Conservation (phyloP, 1,140 invertebrate genomes). For the Drosophila nigrodunni region DNA sequence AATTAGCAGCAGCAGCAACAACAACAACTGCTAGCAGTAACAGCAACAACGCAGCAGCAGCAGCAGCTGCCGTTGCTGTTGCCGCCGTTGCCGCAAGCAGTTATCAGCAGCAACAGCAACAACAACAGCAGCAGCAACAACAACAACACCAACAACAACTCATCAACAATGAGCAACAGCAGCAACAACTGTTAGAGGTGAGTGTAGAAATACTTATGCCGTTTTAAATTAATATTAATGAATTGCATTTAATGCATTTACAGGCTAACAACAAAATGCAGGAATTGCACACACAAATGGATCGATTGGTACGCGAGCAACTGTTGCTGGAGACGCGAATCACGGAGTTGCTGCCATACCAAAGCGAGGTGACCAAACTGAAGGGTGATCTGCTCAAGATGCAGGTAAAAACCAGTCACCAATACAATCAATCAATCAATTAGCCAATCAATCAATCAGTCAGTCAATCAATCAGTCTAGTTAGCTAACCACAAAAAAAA, state of each 20-base stretch:
- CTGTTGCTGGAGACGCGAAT: conserved; percentile 85
- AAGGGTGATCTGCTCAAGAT: conserved; percentile 85
- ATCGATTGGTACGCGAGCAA: conserved; percentile 85
- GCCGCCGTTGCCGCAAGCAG: conserved; percentile 67
- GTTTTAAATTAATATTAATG: neutral
- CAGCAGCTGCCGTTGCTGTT: conserved; percentile 61
- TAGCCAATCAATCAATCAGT: conserved; percentile 9
- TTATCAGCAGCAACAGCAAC: conserved; percentile 66
- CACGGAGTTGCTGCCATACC: conserved; percentile 85
- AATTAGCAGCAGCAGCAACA: conserved; percentile 71
- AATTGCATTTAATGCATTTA: neutral
- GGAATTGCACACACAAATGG: conserved; percentile 78
- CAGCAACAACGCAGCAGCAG: conserved; percentile 44
- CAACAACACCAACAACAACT: conserved; percentile 54
- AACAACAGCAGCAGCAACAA: conserved; percentile 61
- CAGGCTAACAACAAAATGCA: conserved; percentile 84
- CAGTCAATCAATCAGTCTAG: conserved; percentile 12
- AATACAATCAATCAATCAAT: neutral
- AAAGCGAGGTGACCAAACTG: conserved; percentile 85
- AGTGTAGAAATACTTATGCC: neutral
- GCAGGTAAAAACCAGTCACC: conserved; percentile 62
- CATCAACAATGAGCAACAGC: conserved; percentile 80
- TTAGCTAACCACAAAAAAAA: conserved; percentile 32
- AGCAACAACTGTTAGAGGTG: conserved; percentile 80
- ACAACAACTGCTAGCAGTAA: conserved; percentile 31